These are phyloP conservation scores for Physeter macrocephalus DNA, from an alignment of 2,113 vertebrate species.

Conservation along the genomic window DNA sequence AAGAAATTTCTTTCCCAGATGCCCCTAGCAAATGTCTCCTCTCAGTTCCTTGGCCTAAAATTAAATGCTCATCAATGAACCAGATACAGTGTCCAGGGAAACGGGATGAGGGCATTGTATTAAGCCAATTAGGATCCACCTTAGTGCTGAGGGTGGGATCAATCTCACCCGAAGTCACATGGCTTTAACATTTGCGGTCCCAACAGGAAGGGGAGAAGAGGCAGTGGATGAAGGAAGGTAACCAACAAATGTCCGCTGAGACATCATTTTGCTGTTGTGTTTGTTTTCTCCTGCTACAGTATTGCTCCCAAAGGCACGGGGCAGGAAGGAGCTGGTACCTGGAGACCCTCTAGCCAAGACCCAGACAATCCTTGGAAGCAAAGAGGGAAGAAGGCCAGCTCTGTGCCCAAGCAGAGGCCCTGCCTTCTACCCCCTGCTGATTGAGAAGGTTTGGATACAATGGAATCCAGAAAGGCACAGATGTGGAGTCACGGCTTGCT, in stretches of 20 bases:
- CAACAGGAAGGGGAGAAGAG: background rate
- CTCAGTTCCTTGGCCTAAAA: background rate
- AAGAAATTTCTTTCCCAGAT: background rate
- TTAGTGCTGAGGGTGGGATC: background rate
- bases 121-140: background rate
- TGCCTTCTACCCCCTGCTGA: background rate
- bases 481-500: background rate
- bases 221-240: background rate
- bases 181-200: background rate
- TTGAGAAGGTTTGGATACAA: background rate
- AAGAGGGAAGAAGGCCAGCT: background rate
- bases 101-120: background rate
- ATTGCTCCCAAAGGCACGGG: background rate
- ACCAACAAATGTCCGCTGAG: background rate
- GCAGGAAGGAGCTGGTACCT: no score
- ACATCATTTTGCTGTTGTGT: no score
- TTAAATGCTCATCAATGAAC: background rate
- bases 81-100: background rate
- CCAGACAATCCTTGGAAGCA: background rate
- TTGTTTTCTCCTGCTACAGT: background rate
- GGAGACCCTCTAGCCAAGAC: no score
- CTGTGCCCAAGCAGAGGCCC: background rate
- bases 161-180: background rate
- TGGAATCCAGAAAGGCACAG: background rate
- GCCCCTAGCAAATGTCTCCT: background rate